Base-by-base conservation (phyloP, 2,888 invertebrate genomes). In the Itoplectis maculator region DNA sequence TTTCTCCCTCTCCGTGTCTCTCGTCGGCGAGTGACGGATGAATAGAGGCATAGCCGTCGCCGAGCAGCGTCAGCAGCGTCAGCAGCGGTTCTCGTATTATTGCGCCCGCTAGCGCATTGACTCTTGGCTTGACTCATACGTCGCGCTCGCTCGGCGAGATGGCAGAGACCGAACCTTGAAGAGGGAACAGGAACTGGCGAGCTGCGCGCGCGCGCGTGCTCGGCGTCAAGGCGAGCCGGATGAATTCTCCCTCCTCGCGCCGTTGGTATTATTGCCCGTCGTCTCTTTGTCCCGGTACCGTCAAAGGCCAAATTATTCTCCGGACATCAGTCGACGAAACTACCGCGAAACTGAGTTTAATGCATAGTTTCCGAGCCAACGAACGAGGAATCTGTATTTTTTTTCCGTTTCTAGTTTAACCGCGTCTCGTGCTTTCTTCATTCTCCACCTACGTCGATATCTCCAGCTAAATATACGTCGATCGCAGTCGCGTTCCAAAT, bases 131-230 rank as follows among this genome's bases (percentile, higher is more conserved):
- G 87, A 88, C 65, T 87, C 87, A 85, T 84, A 49, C 72, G 69
- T 79, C 72, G 63, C 42, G 79, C 47, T 74, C 51, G 69, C 59
- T 40, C 49, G 49, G 42, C 42, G 51, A 78, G 66, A 72, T 77
- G 69, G 70, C 54, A 74, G 29, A 74, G 59, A 69, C 49, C 51
- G 85, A 87, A 87, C 89, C 89, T 89, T 88, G 89, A 87, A 81
- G 88, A 86, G 85, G 87, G 87, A 90, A 86, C 89, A 90, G 90
- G 90, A 90, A 90, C 88, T 88, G 81, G 69, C 5, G 29, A 29
- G 29, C n/a, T 29, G 74, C n/a, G 68, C 68, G 79, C 70, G 68
- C 84, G 84, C 84, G 86, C 79, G 82, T 70, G 59, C 76, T 76
- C 79, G 78, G 35, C 84, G 84, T 77, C 89, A 90, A 89, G 89